These are phyloP conservation scores for Scotopteryx bipunctaria DNA, from an alignment of 2,888 invertebrate species.

Conservation along the genomic window DNA sequence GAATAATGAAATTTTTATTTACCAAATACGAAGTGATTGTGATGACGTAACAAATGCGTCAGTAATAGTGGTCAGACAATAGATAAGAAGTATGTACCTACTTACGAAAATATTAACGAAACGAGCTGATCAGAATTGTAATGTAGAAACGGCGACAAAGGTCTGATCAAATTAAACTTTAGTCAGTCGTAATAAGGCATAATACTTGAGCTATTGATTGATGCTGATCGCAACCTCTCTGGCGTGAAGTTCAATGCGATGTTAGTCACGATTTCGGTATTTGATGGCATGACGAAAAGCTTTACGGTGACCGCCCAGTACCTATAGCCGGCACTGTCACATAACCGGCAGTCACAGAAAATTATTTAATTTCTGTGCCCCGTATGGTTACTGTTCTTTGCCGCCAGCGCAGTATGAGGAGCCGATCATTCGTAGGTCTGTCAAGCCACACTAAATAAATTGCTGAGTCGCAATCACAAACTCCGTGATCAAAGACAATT, in stretches of 20 bases:
- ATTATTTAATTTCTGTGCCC: too few species aligned
- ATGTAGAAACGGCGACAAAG: not conserved
- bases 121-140: slow-evolving; percentile 35
- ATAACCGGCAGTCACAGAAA: too few species aligned
- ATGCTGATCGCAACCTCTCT: slow-evolving; percentile 19
- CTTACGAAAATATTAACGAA: slow-evolving; percentile 22
- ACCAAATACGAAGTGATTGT: slow-evolving; percentile 31
- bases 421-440: too few species aligned
- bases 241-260: slow-evolving; percentile 35
- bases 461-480: too few species aligned
- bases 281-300: slow-evolving; percentile 40
- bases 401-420: too few species aligned
- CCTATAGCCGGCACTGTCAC: too few species aligned
- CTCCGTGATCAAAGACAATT: too few species aligned
- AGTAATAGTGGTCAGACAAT: slow-evolving; percentile 38
- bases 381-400: too few species aligned
- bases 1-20: not conserved
- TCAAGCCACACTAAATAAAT: too few species aligned
- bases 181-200: slow-evolving; percentile 11
- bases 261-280: slow-evolving; percentile 52
- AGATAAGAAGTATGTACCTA: slow-evolving; percentile 32
- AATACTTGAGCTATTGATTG: slow-evolving; percentile 4
- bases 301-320: not conserved
- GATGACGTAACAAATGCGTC: slow-evolving; percentile 31
- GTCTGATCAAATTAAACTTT: not conserved